Base-by-base conservation (phyloP, 2,113 vertebrate species). In the Emydocephalus ijimae region DNA sequence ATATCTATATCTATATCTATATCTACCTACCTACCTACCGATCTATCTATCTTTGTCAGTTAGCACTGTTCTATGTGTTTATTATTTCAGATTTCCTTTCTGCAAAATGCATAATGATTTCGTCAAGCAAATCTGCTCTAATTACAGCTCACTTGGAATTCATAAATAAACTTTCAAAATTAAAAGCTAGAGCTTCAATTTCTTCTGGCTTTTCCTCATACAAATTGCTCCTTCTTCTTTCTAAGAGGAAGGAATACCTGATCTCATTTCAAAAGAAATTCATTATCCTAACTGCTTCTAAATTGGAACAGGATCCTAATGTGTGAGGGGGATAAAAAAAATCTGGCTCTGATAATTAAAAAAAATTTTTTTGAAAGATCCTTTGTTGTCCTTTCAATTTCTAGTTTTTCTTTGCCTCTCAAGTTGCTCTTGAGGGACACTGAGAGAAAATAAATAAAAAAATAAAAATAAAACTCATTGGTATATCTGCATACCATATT, bases 161-260 rank as follows among this genome's bases (percentile, higher is more conserved):
- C 0, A 0, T 61, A 12, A 43, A 91, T 26, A 92, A 91, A 90
- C 34, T 20, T 3, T 59, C 14, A 92, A 0, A 11, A 0, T 48
- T 92, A 89, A 52, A 91, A 59, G 15, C 8, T 43, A 92, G 92
- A 21, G 85, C 52, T 59, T 0, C 5, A 89, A 88, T 69, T 93
- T 89, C 24, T 92, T 93, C 69, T 39, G 88, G 9, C 88, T 29
- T 92, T 94, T 57, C 21, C 52, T 45, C 89, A 4, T n/a, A 89
- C 56, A 94, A 92, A 94, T 92, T 88, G 21, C 24, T 93, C 23
- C 34, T 87, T 55, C 57, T 69, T 90, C 92, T 90, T 14, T 54
- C n/a, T 54, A 81, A 90, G 86, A 64, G 81, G 56, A 64, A 61
- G 5, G 81, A 55, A 43, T 87, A 90, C 45, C 56, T 93, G 61